Evolutionary conservation across 2,113 vertebrate genomes (phyloP).

Genomic region (Malurus alboscapulatus): DNA sequence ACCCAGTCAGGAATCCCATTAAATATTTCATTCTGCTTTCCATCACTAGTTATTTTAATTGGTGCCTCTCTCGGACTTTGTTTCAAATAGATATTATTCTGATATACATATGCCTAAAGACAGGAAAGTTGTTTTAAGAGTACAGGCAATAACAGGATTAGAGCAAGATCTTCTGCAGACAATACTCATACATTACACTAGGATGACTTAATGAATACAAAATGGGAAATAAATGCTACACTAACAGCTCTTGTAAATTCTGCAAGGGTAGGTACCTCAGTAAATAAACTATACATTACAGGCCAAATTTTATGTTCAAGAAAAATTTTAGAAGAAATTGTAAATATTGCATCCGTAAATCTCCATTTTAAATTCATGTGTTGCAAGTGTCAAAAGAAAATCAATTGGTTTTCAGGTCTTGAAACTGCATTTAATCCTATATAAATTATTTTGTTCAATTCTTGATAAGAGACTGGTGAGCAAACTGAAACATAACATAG

Average conservation of each 20-base stretch:
- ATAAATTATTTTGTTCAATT: background rate
- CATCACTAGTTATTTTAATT: constrained; percentile 84
- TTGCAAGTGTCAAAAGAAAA: background rate
- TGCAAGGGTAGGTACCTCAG: background rate
- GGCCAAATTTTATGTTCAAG: background rate
- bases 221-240: background rate
- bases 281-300: background rate
- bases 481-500: background rate
- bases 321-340: background rate
- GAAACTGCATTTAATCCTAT: background rate
- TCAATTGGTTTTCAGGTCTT: background rate
- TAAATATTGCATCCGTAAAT: background rate
- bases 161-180: background rate
- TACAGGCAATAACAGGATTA: background rate
- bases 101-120: constrained; percentile 85
- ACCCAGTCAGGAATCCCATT: constrained; percentile 97
- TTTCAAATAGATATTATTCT: constrained; percentile 89
- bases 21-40: constrained; percentile 87
- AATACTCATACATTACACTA: background rate
- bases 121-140: background rate
- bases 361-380: background rate
- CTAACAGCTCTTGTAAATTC: background rate
- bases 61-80: constrained; percentile 69
- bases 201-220: background rate
- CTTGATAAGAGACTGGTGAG: background rate